Conservation (phyloP, 2,113 vertebrate genomes). For the Redunca redunca region DNA sequence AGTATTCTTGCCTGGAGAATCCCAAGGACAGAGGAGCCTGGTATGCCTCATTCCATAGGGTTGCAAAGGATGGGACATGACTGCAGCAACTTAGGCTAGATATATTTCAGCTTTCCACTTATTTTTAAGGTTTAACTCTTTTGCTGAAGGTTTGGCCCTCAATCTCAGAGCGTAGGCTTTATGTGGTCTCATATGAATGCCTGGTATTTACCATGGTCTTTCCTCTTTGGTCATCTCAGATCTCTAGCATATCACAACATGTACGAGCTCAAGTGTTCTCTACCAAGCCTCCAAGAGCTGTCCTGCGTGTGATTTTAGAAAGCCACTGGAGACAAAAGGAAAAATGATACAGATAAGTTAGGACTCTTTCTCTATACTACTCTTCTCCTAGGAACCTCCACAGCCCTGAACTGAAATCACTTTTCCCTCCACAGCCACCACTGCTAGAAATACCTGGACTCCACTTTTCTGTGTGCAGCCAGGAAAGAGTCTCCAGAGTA, state of each 20-base stretch:
- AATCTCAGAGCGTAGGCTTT: not conserved
- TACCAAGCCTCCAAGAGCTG: not conserved
- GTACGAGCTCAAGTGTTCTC: not conserved
- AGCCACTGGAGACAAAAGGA: not conserved
- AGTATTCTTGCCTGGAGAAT: not conserved
- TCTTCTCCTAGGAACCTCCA: not conserved
- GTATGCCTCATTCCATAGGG: not conserved
- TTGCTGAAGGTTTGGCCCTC: not conserved
- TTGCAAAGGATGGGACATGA: not conserved
- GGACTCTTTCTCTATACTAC: not conserved
- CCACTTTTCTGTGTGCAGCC: not conserved
- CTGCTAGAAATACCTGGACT: not conserved
- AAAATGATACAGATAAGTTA: not conserved
- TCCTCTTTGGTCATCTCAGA: not conserved
- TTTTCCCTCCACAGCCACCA: not conserved
- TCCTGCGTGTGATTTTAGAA: not conserved
- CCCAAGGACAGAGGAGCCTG: not conserved
- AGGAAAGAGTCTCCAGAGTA: not conserved
- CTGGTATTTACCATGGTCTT: not conserved
- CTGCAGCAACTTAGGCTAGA: not conserved
- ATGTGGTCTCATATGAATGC: not conserved
- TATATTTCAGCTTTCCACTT: not conserved
- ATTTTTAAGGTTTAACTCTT: not conserved
- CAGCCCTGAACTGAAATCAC: not conserved
- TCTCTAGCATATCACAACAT: not conserved